Evolutionary conservation across 2,888 invertebrate genomes (phyloP).

Genomic region (Tetheella fluctuosa): DNA sequence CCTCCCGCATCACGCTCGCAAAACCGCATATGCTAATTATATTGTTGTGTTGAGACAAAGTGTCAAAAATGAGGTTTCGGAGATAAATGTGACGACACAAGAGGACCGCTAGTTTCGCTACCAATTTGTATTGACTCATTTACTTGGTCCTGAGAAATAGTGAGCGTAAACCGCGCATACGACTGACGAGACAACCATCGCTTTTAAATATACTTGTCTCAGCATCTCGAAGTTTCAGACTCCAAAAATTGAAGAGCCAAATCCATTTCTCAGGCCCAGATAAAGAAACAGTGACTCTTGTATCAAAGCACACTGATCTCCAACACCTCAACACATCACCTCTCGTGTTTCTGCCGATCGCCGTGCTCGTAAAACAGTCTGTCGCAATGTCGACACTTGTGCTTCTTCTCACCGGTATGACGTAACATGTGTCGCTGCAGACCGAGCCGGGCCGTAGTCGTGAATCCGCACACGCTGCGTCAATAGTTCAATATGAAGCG

Average conservation of each 20-base stretch:
- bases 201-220: too few relatives aligned
- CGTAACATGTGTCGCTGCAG: slow-evolving; percentile 73
- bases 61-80: background rate
- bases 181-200: too few relatives aligned
- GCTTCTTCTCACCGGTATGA: slow-evolving; percentile 72
- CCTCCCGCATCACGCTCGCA: slow-evolving; percentile 67
- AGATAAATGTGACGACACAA: background rate
- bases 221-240: too few relatives aligned
- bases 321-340: slow-evolving; percentile 38
- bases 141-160: too few relatives aligned
- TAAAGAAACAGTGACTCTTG: too few relatives aligned
- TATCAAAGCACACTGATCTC: background rate
- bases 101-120: too few relatives aligned
- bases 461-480: slow-evolving; percentile 53
- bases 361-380: slow-evolving; percentile 71
- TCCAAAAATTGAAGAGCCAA: too few relatives aligned
- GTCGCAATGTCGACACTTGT: slow-evolving; percentile 74
- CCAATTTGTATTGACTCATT: too few relatives aligned
- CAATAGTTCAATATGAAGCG: background rate
- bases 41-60: background rate
- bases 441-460: slow-evolving; percentile 48
- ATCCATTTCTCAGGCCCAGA: too few relatives aligned
- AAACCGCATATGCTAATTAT: slow-evolving; percentile 42
- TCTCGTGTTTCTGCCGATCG: slow-evolving; percentile 74
- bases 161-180: too few relatives aligned